These are phyloP conservation scores for Magallana nippona DNA, from an alignment of 2,888 invertebrate species.

Conservation along the genomic window DNA sequence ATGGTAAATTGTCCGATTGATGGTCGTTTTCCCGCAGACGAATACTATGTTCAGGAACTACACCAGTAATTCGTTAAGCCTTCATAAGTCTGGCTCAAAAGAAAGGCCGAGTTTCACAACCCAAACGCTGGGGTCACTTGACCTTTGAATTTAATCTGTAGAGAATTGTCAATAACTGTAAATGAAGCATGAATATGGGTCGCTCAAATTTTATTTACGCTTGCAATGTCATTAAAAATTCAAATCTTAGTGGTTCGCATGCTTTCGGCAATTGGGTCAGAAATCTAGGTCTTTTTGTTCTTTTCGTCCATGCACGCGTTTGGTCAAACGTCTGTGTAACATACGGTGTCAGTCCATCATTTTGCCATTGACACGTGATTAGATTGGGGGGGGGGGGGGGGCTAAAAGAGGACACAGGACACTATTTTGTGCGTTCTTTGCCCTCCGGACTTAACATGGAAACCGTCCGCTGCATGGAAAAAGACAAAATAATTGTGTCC, in stretches of 20 bases:
- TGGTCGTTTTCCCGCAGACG: not conserved
- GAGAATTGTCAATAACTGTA: constrained; percentile 1
- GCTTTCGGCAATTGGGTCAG: not conserved
- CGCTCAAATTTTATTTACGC: not conserved
- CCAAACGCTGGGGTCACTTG: not conserved
- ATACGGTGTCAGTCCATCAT: constrained; percentile 1
- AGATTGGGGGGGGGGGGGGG: not conserved
- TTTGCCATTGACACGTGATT: not conserved
- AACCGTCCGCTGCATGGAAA: not conserved
- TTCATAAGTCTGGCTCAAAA: too few species aligned
- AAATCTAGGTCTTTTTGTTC: not conserved
- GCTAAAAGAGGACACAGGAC: not conserved
- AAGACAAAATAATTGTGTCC: constrained; percentile 16
- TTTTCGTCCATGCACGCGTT: not conserved
- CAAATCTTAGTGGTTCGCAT: not conserved
- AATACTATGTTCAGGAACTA: not conserved
- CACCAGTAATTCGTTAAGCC: not conserved
- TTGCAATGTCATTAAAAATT: not conserved
- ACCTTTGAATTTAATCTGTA: not conserved
- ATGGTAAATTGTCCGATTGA: not conserved
- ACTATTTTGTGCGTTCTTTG: not conserved
- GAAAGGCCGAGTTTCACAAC: too few species aligned
- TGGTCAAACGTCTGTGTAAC: not conserved
- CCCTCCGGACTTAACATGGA: not conserved
- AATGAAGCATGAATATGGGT: not conserved